A percentile compares a stretch with the other conserved stretches of the same genome.
These are phyloP conservation scores for Ganaspis brasiliensis DNA, from an alignment of 2,888 invertebrate genomes.

Conservation along the genomic window DNA sequence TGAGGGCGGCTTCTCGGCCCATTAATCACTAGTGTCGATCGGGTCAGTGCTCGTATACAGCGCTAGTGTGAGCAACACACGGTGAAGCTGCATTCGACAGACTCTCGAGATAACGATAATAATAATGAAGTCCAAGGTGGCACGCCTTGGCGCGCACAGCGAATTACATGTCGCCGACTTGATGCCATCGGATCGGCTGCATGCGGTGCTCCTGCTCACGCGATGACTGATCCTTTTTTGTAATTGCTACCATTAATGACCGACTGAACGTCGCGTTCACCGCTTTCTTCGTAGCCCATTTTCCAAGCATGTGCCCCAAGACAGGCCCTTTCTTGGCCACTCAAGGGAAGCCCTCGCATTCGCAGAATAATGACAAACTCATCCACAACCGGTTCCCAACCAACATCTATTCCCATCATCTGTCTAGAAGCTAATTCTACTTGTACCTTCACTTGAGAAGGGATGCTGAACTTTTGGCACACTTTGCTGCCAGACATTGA, in stretches of 20 bases:
- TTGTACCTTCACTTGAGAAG: slow-evolving; percentile 11
- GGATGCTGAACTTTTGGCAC: slow-evolving; percentile 46
- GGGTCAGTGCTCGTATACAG: slow-evolving; percentile 6
- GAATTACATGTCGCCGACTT: slow-evolving; percentile 35
- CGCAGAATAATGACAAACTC: neutral
- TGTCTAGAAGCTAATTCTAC: neutral
- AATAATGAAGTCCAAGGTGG: slow-evolving; percentile 37
- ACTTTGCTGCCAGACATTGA: slow-evolving; percentile 27
- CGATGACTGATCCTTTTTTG: slow-evolving; percentile 33
- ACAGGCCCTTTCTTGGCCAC: slow-evolving; percentile 1
- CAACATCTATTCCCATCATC: neutral
- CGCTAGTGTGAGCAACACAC: slow-evolving; percentile 13
- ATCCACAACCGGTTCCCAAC: slow-evolving; percentile 3
- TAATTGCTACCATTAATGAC: slow-evolving; percentile 41
- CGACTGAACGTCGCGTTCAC: neutral
- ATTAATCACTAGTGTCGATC: slow-evolving; percentile 42
- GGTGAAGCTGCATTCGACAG: slow-evolving; percentile 31
- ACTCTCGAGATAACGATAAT: slow-evolving; percentile 32
- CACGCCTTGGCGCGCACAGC: slow-evolving; percentile 35
- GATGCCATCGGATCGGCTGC: neutral
- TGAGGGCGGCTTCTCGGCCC: slow-evolving; percentile 32
- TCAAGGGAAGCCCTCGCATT: neutral
- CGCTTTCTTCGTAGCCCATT: slow-evolving; percentile 37
- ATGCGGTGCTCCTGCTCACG: slow-evolving; percentile 20
- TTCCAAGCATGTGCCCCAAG: slow-evolving; percentile 17